phyloP scores from a whole-genome alignment of 1,140 invertebrate genomes.

The Drosophila sulfurigaster region DNA sequence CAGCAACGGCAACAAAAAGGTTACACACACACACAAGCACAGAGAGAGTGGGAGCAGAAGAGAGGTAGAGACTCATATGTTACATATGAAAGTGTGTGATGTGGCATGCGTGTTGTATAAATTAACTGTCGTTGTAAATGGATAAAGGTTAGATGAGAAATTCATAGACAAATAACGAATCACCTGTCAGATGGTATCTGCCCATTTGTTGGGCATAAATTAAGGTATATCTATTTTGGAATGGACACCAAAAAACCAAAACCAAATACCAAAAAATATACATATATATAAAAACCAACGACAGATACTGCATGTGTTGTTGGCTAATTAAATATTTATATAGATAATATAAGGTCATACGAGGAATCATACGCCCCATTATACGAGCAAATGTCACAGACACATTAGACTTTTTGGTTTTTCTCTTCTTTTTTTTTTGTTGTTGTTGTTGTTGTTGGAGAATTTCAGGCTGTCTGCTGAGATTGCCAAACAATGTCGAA shows the following conservation, averaged over 20 bases:
- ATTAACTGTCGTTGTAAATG: neutral
- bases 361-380: constrained; percentile 11
- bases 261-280: too few relatives aligned
- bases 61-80: too few relatives aligned
- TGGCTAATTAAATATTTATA: constrained; percentile 17
- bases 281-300: neutral
- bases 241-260: too few relatives aligned
- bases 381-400: constrained; percentile 1
- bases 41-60: too few relatives aligned
- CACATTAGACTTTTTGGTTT: constrained; percentile 7
- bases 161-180: neutral
- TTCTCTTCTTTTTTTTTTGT: too few relatives aligned
- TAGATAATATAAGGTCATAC: constrained; percentile 1
- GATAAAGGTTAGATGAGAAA: neutral
- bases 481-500: constrained; percentile 26
- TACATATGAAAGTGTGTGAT: neutral
- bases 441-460: too few relatives aligned
- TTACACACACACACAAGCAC: too few relatives aligned
- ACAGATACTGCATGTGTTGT: constrained; percentile 9
- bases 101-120: constrained; percentile 1
- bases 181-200: neutral
- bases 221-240: neutral
- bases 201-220: neutral
- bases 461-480: constrained; percentile 11
- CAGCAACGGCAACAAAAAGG: too few relatives aligned